phyloP scores from a whole-genome alignment of 1,140 invertebrate species.

The Drosophila nannoptera region DNA sequence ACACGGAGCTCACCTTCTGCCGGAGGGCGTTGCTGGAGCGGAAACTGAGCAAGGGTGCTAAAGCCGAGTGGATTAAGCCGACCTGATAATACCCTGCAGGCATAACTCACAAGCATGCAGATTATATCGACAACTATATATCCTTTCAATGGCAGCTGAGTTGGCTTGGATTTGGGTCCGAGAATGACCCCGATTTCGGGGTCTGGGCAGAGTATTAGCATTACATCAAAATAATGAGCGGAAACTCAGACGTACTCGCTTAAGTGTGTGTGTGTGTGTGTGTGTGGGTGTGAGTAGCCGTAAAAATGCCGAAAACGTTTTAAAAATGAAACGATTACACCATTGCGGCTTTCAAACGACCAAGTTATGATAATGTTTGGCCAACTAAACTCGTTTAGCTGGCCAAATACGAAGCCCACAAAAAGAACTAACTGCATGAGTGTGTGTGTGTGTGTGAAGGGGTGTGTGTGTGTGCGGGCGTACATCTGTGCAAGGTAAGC shows the following conservation, averaged over 20 bases:
- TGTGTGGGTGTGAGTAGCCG: conserved; percentile 22
- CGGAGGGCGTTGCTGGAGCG: neutral
- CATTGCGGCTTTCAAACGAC: conserved; percentile 76
- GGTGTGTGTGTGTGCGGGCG: conserved; percentile 3
- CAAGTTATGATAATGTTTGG: conserved; percentile 77
- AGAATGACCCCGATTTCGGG: no score
- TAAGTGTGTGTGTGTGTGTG: conserved; percentile 7
- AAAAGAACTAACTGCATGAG: conserved; percentile 5
- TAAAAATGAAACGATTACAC: conserved; percentile 76
- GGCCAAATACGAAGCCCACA: conserved; percentile 50
- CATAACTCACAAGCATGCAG: no score
- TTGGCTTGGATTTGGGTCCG: neutral
- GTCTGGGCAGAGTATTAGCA: no score
- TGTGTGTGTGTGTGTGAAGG: neutral
- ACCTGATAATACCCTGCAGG: no score
- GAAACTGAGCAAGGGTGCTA: neutral
- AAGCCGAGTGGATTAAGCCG: neutral
- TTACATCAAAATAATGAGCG: conserved; percentile 74
- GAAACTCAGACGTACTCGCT: conserved; percentile 54
- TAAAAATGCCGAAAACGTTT: conserved; percentile 73
- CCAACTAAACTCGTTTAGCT: conserved; percentile 75
- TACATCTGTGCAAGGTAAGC: conserved; percentile 59
- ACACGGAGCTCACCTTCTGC: conserved; percentile 1
- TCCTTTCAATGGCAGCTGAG: neutral
- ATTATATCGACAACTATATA: neutral